Base-by-base conservation (phyloP, 64 coral and sea anemone genomes). In the Stichodactyla helianthus region DNA sequence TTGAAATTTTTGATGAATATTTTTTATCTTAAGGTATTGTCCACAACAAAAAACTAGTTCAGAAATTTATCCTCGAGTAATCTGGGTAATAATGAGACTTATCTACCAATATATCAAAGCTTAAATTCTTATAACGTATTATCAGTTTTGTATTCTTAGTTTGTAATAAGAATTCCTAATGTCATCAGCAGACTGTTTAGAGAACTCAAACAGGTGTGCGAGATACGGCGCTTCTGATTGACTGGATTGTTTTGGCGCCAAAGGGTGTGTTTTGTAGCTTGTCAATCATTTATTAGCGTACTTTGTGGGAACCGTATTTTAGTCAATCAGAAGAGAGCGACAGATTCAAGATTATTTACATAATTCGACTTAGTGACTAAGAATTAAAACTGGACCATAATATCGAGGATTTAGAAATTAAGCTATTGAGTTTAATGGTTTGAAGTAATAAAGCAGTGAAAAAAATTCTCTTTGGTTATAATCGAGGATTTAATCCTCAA, bases 211-310 rank as follows among this genome's bases (percentile, higher is more conserved):
- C 78, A 81, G 78, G 78, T 81, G 78, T 52, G 53, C 17, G 5
- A 53, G 17, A 81, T 52, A 19, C 6, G 50, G 19, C 51, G 35
- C 52, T 54, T 81, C 7, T 54, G 78, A 81, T 81, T 81, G 35
- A 51, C 53, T 81, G 18, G 53, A n/a, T 44, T 44, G 35, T 81
- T 81, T 81, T 81, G 78, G 78, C 78, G 78, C 78, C 35, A 81
- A 81, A 53, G 51, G 78, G 78, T 28, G 68, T 74, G 68, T 74
- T 74, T 25, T 74, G 68, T 51, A 18, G 6, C 50, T 81, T 81
- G 78, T 81, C 78, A 81, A 81, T 81, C 78, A 81, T 81, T 81
- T 54, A 81, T 81, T 81, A 81, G 78, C 78, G 78, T 81, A 54
- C 78, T 81, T 65, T 81, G 78, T 81, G 50, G 78, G 50, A 81